Conservation (phyloP, 2,113 vertebrate species). For the pig (Sus scrofa) region DNA sequence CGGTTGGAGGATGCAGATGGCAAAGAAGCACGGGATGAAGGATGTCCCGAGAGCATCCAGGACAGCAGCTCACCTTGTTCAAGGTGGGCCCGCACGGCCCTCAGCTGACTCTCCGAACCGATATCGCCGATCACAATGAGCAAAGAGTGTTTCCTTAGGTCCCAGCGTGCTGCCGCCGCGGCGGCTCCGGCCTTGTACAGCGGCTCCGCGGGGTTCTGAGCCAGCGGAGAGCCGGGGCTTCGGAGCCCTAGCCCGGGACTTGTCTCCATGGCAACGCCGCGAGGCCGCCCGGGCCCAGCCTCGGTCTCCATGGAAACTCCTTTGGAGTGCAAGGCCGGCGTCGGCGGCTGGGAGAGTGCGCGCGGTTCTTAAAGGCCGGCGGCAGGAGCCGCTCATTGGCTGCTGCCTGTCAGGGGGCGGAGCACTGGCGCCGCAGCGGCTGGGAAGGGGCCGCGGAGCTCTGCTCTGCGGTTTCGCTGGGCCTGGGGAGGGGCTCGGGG, state of each 20-base stretch:
- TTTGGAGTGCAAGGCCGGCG: constrained; percentile 52
- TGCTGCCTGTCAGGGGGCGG: constrained; percentile 52
- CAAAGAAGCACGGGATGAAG: constrained; percentile 48
- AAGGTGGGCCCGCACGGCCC: constrained; percentile 90
- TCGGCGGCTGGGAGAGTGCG: constrained; percentile 81
- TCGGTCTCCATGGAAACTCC: constrained; percentile 95
- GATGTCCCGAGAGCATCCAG: background rate
- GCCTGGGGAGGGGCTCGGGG: rapidly evolving
- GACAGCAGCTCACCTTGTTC: constrained; percentile 90
- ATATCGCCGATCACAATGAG: constrained; percentile 95
- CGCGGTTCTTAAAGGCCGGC: constrained; percentile 83
- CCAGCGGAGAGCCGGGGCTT: constrained; percentile 67
- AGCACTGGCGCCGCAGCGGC: constrained; percentile 35
- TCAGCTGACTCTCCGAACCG: constrained; percentile 89
- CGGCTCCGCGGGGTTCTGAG: constrained; percentile 85
- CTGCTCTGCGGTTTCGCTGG: rapidly evolving
- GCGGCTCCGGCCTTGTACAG: constrained; percentile 60
- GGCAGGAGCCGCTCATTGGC: constrained; percentile 87
- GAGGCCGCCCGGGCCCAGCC: constrained; percentile 85
- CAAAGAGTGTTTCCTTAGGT: constrained; percentile 88
- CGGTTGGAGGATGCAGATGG: constrained; percentile 49
- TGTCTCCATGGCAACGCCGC: constrained; percentile 93
- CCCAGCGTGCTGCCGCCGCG: constrained; percentile 77
- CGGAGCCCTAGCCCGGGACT: constrained; percentile 79
- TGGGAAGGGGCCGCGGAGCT: background rate